Evolutionary conservation across 2,797 vertebrate species (phyloP).

Genomic region (Cynodonichthys magdalenae): DNA sequence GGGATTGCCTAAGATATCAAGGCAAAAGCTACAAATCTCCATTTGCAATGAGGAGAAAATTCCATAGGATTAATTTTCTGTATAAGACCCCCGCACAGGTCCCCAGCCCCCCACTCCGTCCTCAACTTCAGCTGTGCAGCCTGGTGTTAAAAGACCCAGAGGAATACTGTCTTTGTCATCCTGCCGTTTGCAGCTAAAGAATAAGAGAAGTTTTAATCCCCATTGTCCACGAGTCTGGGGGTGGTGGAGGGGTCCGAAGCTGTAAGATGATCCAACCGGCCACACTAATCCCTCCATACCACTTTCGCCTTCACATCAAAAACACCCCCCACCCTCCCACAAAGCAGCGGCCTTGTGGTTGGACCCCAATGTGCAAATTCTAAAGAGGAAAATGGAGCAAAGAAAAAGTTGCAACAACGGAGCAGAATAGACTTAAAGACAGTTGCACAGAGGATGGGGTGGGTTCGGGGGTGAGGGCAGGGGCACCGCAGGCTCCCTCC

Average conservation of each 20-base stretch:
- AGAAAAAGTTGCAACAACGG: conserved; percentile 98
- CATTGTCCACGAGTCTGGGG: conserved; percentile 83
- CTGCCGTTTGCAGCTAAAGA: conserved; percentile 84
- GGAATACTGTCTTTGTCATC: conserved; percentile 89
- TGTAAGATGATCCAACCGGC: conserved; percentile 99
- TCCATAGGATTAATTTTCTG: conserved; percentile 87
- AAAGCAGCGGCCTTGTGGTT: conserved; percentile 83
- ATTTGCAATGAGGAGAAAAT: conserved; percentile 86
- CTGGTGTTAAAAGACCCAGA: conserved; percentile 87
- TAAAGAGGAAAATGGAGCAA: conserved; percentile 84
- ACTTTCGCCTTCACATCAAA: conserved; percentile 86
- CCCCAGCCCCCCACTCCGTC: conserved; percentile 65
- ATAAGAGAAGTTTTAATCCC: conserved; percentile 90
- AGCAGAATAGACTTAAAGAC: conserved; percentile 85
- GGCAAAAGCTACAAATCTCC: conserved; percentile 81
- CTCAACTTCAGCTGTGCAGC: conserved; percentile 86
- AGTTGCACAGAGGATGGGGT: conserved; percentile 80
- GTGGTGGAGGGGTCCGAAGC: conserved; percentile 75
- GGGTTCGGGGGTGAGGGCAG: conserved; percentile 75
- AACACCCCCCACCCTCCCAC: conserved; percentile 79
- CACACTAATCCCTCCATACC: conserved; percentile 98
- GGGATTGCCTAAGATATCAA: conserved; percentile 74
- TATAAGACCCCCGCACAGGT: conserved; percentile 74
- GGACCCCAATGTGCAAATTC: conserved; percentile 85
- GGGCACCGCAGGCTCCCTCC: conserved; percentile 86